Percentiles rank a stretch among this genome's conserved stretches.
These are phyloP conservation scores for Keiferia lycopersicella DNA, from an alignment of 2,888 invertebrate species.

Conservation along the genomic window DNA sequence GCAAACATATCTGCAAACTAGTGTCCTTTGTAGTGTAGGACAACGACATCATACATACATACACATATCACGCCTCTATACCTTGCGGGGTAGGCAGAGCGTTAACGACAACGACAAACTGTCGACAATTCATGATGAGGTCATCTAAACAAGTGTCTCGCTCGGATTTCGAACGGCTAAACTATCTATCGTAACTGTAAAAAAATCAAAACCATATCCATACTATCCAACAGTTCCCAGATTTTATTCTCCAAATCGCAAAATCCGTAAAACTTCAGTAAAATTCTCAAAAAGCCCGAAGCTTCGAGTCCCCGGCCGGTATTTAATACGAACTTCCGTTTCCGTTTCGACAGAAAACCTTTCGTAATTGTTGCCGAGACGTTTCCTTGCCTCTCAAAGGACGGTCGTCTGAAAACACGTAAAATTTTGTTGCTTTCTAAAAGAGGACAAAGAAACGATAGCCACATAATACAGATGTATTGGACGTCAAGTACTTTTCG, in stretches of 20 bases:
- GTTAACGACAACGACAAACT: too few species aligned
- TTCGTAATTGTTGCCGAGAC: slow-evolving; percentile 14
- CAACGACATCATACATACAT: too few species aligned
- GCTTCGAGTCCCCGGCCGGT: slow-evolving; percentile 5
- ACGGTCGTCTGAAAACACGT: slow-evolving; percentile 12
- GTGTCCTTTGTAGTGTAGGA: too few species aligned
- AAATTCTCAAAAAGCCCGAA: background rate
- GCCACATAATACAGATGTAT: background rate
- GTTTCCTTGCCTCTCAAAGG: slow-evolving; percentile 6
- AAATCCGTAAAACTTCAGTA: background rate
- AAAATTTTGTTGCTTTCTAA: slow-evolving; percentile 16
- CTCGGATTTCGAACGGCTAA: too few species aligned
- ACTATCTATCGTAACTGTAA: too few species aligned
- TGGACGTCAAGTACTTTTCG: background rate
- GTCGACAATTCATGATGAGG: too few species aligned
- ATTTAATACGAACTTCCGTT: slow-evolving; percentile 15
- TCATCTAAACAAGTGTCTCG: too few species aligned
- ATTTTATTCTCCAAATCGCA: background rate
- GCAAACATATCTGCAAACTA: too few species aligned
- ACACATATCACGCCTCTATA: too few species aligned
- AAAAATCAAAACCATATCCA: background rate
- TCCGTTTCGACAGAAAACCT: background rate
- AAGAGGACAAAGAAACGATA: background rate
- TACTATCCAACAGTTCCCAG: background rate
- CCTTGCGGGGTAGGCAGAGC: too few species aligned